These are phyloP conservation scores for Hetaerina americana DNA, from an alignment of 1,140 invertebrate species.

Conservation along the genomic window DNA sequence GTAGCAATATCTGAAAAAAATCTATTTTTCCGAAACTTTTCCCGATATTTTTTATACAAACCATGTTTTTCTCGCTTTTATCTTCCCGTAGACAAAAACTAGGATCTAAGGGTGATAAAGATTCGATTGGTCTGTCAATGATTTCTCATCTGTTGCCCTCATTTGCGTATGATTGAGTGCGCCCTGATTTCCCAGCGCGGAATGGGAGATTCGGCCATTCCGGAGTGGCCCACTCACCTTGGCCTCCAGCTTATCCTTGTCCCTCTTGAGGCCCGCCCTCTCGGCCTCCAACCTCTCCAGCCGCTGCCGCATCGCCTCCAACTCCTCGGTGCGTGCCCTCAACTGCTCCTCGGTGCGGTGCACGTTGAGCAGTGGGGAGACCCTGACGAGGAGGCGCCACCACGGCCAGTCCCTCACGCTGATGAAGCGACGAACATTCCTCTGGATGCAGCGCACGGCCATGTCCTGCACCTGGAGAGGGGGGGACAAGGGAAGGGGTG, in stretches of 20 bases:
- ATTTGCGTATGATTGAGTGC: too few species aligned
- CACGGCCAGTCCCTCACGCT: slow-evolving; percentile 85
- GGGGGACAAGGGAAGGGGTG: too few species aligned
- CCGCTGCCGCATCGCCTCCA: slow-evolving; percentile 66
- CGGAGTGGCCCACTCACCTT: slow-evolving; percentile 80
- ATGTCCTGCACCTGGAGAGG: slow-evolving; percentile 63
- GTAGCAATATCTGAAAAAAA: too few species aligned
- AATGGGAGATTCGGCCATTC: too few species aligned
- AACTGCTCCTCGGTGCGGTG: slow-evolving; percentile 86
- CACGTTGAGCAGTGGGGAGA: slow-evolving; percentile 81
- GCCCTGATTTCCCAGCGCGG: too few species aligned
- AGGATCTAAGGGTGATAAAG: too few species aligned
- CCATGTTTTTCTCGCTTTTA: too few species aligned
- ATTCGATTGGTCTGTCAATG: too few species aligned
- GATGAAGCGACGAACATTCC: slow-evolving; percentile 83
- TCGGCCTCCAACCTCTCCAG: slow-evolving; percentile 78
- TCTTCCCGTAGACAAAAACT: too few species aligned
- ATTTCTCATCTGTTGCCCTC: too few species aligned
- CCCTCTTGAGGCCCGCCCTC: slow-evolving; percentile 66
- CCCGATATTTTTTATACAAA: too few species aligned
- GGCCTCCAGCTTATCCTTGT: slow-evolving; percentile 77
- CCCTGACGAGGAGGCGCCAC: slow-evolving; percentile 83
- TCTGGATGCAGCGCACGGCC: slow-evolving; percentile 81
- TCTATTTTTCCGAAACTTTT: too few species aligned
- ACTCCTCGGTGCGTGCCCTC: slow-evolving; percentile 61